A percentile compares a stretch with the other conserved stretches of the same genome.
Evolutionary conservation across 1,140 invertebrate genomes (phyloP).

Genomic region (Drosophila mayri): DNA sequence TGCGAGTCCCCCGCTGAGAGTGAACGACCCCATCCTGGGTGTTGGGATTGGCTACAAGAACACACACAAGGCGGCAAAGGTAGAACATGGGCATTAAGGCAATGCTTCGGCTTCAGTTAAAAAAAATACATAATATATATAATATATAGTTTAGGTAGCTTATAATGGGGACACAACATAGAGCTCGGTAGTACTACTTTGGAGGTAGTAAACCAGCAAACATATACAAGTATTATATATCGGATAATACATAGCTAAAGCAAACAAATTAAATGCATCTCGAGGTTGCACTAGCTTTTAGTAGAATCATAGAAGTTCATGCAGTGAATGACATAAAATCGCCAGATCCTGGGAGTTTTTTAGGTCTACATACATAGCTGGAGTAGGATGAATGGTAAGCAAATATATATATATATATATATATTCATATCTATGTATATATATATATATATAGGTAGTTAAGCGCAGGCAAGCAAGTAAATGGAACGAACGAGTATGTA

Average conservation of each 20-base stretch:
- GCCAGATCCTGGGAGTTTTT: neutral
- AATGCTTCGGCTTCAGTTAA: neutral
- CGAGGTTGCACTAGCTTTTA: conserved; percentile 5
- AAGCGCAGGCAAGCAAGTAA: neutral
- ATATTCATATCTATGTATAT: neutral
- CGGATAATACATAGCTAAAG: conserved; percentile 13
- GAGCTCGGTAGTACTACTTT: conserved; percentile 2
- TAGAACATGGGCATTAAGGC: conserved; percentile 12
- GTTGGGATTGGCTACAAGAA: conserved; percentile 84
- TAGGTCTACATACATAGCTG: conserved; percentile 20
- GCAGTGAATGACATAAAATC: conserved; percentile 16
- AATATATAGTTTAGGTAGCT: conserved; percentile 33
- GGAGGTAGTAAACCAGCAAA: conserved; percentile 18
- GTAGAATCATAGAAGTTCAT: conserved; percentile 9
- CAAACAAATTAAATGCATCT: conserved; percentile 3
- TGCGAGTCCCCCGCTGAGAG: conserved; percentile 89
- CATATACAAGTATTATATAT: conserved; percentile 25
- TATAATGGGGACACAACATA: conserved; percentile 44
- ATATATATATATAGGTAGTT: neutral
- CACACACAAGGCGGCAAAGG: conserved; percentile 23
- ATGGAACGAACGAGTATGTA: conserved; percentile 8
- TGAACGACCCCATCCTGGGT: conserved; percentile 87
- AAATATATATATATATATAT: no score
- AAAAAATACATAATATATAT: conserved; percentile 59
- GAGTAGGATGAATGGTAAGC: conserved; percentile 1